Conservation (phyloP, 1,140 invertebrate species). For the Drosophila subobscura region DNA sequence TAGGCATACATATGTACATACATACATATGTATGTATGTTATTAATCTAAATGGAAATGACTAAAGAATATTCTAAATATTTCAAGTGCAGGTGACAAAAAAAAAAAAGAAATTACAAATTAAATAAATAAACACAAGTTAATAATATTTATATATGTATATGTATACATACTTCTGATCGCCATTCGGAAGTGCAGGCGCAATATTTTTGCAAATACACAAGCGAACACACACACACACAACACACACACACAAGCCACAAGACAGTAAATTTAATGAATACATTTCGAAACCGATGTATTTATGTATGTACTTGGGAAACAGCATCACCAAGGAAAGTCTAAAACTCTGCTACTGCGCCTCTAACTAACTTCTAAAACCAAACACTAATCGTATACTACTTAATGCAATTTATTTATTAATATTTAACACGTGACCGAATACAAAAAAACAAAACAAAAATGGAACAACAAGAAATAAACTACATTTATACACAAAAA, state of each 20-base stretch:
- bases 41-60: conserved; percentile 37
- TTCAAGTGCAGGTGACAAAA: conserved; percentile 48
- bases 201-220: conserved; percentile 51
- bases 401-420: conserved; percentile 60
- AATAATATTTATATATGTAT: conserved; percentile 51
- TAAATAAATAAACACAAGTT: conserved; percentile 34
- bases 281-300: conserved; percentile 24
- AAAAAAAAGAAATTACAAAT: not conserved
- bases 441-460: conserved; percentile 45
- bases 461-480: conserved; percentile 41
- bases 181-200: conserved; percentile 37
- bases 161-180: conserved; percentile 38
- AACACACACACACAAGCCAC: conserved; percentile 22
- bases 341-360: conserved; percentile 54
- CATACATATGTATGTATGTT: conserved; percentile 21
- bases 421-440: conserved; percentile 55
- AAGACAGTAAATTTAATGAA: conserved; percentile 11
- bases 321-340: conserved; percentile 27
- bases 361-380: conserved; percentile 57
- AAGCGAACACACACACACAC: not conserved
- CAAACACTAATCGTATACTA: conserved; percentile 60
- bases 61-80: conserved; percentile 47
- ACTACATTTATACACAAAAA: conserved; percentile 55
- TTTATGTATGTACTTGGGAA: conserved; percentile 10
- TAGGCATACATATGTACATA: conserved; percentile 26